Evolutionary conservation across 2,797 vertebrate genomes (phyloP).

Genomic region (Urocyon cinereoargenteus): DNA sequence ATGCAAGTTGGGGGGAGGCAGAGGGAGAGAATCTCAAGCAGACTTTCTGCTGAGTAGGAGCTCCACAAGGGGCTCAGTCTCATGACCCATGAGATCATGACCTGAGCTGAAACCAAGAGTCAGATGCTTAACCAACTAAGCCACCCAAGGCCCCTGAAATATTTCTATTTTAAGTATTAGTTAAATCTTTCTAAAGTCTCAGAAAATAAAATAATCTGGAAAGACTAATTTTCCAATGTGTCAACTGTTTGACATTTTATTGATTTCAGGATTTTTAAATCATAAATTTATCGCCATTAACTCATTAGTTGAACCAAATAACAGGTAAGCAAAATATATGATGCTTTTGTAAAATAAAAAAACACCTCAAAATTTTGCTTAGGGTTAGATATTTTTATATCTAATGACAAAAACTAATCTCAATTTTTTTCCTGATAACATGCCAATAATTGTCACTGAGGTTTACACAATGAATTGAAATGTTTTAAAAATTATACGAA

Average conservation of each 20-base stretch:
- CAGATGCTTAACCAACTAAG: neutral
- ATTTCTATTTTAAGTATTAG: slow-evolving; percentile 62
- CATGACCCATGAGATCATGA: neutral
- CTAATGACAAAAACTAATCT: slow-evolving; percentile 12
- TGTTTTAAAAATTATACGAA: slow-evolving; percentile 39
- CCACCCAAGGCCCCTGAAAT: neutral
- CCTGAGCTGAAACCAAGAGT: neutral
- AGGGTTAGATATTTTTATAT: slow-evolving; percentile 26
- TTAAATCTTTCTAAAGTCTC: neutral
- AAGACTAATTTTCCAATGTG: slow-evolving; percentile 54
- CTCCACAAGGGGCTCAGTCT: neutral
- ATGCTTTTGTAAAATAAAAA: slow-evolving; percentile 61
- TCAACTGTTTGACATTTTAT: slow-evolving; percentile 24
- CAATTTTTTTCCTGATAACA: slow-evolving; percentile 5
- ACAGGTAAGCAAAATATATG: slow-evolving; percentile 40
- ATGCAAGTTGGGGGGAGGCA: neutral
- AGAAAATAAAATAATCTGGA: slow-evolving; percentile 44
- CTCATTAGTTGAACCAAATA: slow-evolving; percentile 11
- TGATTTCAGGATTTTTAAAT: slow-evolving; percentile 42
- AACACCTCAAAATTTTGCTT: neutral
- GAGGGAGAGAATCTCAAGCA: neutral
- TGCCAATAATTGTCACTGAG: slow-evolving; percentile 15
- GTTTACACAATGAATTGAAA: neutral
- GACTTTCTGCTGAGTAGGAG: neutral
- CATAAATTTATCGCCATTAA: slow-evolving; percentile 39